Evolutionary conservation across 1,140 invertebrate genomes (phyloP).

Genomic region (Probaryconus sp.): DNA sequence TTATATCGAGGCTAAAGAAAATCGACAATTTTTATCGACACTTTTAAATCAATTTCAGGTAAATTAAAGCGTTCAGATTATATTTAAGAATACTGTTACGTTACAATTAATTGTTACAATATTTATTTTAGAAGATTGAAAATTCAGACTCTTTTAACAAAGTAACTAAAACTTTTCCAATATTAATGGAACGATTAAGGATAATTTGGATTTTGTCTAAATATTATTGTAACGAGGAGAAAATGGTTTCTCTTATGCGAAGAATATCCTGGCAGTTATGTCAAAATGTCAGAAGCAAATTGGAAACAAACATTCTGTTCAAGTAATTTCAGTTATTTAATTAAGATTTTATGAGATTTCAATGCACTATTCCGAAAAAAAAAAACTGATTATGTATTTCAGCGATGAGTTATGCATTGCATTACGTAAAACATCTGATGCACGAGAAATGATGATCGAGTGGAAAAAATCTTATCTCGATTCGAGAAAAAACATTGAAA

Average conservation of each 20-base stretch:
- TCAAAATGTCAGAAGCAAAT: constrained; percentile 84
- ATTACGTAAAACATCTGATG: constrained; percentile 78
- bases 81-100: constrained; percentile 14
- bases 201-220: constrained; percentile 91
- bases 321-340: constrained; percentile 65
- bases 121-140: constrained; percentile 80
- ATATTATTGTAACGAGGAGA: constrained; percentile 85
- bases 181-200: constrained; percentile 88
- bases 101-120: constrained; percentile 25
- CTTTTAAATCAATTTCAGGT: constrained; percentile 89
- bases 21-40: constrained; percentile 89
- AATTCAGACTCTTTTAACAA: constrained; percentile 84
- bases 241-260: constrained; percentile 87
- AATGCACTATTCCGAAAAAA: too few relatives aligned
- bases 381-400: constrained; percentile 24
- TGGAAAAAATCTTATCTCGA: constrained; percentile 88
- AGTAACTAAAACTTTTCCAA: constrained; percentile 85
- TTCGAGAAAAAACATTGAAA: constrained; percentile 88
- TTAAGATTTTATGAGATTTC: neutral
- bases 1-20: constrained; percentile 89
- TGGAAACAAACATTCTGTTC: constrained; percentile 86
- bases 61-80: constrained; percentile 49
- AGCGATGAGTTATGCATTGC: constrained; percentile 79
- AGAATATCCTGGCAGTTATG: constrained; percentile 89
- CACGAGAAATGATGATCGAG: constrained; percentile 83